Evolutionary conservation across 64 coral and sea anemone species (phyloP).

Genomic region (Actinia tenebrosa): DNA sequence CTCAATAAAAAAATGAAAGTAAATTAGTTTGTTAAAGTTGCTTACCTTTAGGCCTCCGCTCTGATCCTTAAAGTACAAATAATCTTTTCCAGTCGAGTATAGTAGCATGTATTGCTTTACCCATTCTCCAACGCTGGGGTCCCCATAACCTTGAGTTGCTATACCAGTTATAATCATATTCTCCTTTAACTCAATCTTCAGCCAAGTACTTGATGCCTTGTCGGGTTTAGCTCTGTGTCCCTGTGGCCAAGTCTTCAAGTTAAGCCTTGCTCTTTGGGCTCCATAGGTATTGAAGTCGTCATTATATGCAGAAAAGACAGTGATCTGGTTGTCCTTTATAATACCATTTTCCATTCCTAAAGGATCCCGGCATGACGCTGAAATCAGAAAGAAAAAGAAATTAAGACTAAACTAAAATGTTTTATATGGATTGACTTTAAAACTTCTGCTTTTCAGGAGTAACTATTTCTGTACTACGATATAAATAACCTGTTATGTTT

Average conservation of each 20-base stretch:
- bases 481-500: slow-evolving; percentile 54
- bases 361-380: slow-evolving; percentile 44
- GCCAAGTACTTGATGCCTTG: slow-evolving; percentile 13
- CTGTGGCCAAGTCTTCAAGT: slow-evolving; percentile 36
- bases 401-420: too few relatives aligned
- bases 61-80: slow-evolving; percentile 38
- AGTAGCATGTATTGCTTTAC: slow-evolving; percentile 30
- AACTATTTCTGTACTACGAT: neutral
- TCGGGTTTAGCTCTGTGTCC: slow-evolving; percentile 34
- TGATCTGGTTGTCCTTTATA: slow-evolving; percentile 50
- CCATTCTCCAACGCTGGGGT: slow-evolving; percentile 34
- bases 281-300: slow-evolving; percentile 46
- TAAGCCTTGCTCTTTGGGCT: slow-evolving; percentile 37
- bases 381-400: slow-evolving; percentile 8
- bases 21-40: neutral
- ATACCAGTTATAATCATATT: slow-evolving; percentile 56
- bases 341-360: slow-evolving; percentile 40
- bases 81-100: slow-evolving; percentile 55
- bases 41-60: slow-evolving; percentile 33
- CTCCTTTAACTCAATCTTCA: slow-evolving; percentile 43
- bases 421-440: too few relatives aligned
- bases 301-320: slow-evolving; percentile 32
- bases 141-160: slow-evolving; percentile 55
- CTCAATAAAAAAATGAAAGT: neutral
- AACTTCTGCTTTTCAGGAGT: neutral